phyloP scores from a whole-genome alignment of 2,113 vertebrate species.

The Boleophthalmus pectinirostris region DNA sequence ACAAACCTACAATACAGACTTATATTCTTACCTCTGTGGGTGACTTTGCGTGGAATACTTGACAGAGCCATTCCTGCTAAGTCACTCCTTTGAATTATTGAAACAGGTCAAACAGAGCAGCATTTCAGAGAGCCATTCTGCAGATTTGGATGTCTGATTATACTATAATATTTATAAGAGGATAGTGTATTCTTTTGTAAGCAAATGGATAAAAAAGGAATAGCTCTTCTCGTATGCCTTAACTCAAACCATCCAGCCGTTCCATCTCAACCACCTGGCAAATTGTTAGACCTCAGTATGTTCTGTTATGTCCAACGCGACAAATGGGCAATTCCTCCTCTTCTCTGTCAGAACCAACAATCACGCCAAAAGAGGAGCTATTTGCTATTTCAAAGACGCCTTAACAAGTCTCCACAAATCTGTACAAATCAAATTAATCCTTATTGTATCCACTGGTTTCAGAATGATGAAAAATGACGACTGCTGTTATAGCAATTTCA shows the following conservation, averaged over 20 bases:
- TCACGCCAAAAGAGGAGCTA: too few species aligned
- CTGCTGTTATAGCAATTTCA: too few species aligned
- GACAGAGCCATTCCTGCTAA: constrained; percentile 41
- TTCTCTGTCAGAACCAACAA: too few species aligned
- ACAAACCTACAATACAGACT: constrained; percentile 4
- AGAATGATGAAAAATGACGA: too few species aligned
- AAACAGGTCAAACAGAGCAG: constrained; percentile 57
- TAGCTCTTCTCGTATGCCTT: background rate
- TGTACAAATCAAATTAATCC: too few species aligned
- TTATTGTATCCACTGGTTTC: too few species aligned
- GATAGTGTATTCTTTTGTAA: background rate
- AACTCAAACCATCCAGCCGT: background rate
- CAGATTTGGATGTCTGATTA: constrained; percentile 23
- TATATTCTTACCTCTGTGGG: background rate
- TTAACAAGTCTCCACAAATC: too few species aligned
- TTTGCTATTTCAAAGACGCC: too few species aligned
- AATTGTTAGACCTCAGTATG: too few species aligned
- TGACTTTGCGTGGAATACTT: constrained; percentile 21
- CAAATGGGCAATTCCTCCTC: too few species aligned
- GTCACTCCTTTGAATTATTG: constrained; percentile 62
- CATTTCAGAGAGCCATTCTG: constrained; percentile 16
- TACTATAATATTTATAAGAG: background rate
- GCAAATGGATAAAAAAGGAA: background rate
- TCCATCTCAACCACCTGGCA: too few species aligned
- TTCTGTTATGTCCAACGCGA: too few species aligned